Evolutionary conservation across 2,113 vertebrate species (phyloP), one percentile per base, ranked within the genome.

Genomic region (Crotalus viridis): DNA sequence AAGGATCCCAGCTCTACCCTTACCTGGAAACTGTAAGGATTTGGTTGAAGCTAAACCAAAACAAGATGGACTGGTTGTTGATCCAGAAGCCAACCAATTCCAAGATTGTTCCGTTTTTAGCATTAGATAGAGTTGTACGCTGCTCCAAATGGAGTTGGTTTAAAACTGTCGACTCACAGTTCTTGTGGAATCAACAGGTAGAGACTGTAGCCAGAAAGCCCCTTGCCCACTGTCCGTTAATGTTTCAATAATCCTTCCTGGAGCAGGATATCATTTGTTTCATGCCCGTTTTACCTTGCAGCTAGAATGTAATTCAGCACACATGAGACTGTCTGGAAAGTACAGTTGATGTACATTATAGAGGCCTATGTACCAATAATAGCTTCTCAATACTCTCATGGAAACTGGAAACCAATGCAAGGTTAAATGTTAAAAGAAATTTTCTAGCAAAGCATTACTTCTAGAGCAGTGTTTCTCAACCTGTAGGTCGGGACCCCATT

Each of bases 391-490:
- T 8, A 39, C 6, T 56, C 55, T 39, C 69, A 74, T 21, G 59
- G 59, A 59, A 61, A 87, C 92, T 81, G 51, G 95, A 94, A 95
- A 93, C 89, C 88, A 87, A 0, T 51, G 0, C 88, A 85, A 26
- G 54, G 92, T 94, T 89, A 59, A 4, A 57, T 8, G 22, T 91
- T 48, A 57, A 74, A 86, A 96, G 92, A 95, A 91, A 94, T 54
- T 48, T 26, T 48, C 59, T 52, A 24, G 0, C 88, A 87, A 94
- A 54, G 88, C 52, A 93, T 28, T 19, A 46, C 55, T 55, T 39
- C 10, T 59, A 15, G 8, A 2, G 48, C 39, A 39, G 39, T 39
- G 39, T 1, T 39, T 39, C 39, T 39, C 39, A 39, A 39, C 39
- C 39, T 39, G 1, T 39, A 39, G 39, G 39, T 39, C 39, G 39